Evolutionary conservation across 2,797 vertebrate genomes (phyloP).

Genomic region (Kryptopterus vitreolus): DNA sequence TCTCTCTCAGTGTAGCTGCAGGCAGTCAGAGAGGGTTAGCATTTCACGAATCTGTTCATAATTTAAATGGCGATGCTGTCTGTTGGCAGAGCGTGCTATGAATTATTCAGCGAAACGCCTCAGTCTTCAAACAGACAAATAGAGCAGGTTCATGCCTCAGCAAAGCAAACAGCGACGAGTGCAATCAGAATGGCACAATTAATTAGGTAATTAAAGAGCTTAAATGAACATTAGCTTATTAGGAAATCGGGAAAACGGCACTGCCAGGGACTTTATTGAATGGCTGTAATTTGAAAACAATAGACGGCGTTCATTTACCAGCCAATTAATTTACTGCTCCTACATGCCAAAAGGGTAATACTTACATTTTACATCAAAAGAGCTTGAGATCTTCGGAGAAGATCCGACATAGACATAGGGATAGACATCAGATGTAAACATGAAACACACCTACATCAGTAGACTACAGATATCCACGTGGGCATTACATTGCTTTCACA

Average conservation of each 20-base stretch:
- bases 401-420: neutral
- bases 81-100: slow-evolving; percentile 63
- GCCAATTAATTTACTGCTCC: slow-evolving; percentile 16
- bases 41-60: slow-evolving; percentile 72
- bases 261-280: slow-evolving; percentile 41
- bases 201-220: slow-evolving; percentile 72
- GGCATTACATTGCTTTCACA: neutral
- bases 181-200: slow-evolving; percentile 69
- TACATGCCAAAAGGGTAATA: neutral
- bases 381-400: neutral
- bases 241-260: slow-evolving; percentile 53
- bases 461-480: neutral
- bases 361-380: neutral
- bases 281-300: slow-evolving; percentile 35
- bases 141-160: slow-evolving; percentile 60
- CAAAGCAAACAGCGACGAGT: slow-evolving; percentile 69
- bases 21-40: slow-evolving; percentile 68
- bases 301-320: slow-evolving; percentile 38
- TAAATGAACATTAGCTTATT: slow-evolving; percentile 67
- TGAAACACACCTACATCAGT: slow-evolving; percentile 27
- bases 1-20: slow-evolving; percentile 54
- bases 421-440: neutral
- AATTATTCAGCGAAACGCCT: slow-evolving; percentile 73
- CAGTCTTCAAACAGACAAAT: slow-evolving; percentile 73
- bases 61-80: slow-evolving; percentile 75